These are phyloP conservation scores for Oryzias celebensis DNA, from an alignment of 2,113 vertebrate species.

Conservation along the genomic window DNA sequence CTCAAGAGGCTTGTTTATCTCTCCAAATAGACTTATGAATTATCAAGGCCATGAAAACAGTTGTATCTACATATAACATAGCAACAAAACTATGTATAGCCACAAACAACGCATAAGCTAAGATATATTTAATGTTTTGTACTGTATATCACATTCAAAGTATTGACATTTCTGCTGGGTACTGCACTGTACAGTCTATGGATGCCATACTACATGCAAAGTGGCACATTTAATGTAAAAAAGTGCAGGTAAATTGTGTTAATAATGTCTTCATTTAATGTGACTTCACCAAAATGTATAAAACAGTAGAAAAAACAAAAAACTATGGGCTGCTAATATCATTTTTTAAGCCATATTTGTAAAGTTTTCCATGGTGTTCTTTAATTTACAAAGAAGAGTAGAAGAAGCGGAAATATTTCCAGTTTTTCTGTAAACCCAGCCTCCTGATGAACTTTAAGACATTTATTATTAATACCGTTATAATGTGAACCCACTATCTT, in stretches of 20 bases:
- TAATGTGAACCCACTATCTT: slow-evolving; percentile 44
- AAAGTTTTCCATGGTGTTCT: slow-evolving; percentile 19
- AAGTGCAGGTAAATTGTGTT: slow-evolving; percentile 50
- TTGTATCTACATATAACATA: slow-evolving; percentile 44
- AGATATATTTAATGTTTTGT: slow-evolving; percentile 61
- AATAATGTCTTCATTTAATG: slow-evolving; percentile 41
- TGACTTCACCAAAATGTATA: slow-evolving; percentile 44
- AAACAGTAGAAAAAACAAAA: neutral
- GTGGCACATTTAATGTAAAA: slow-evolving; percentile 58
- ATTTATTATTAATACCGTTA: slow-evolving; percentile 51
- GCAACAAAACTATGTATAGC: slow-evolving; percentile 52
- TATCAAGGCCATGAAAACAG: neutral
- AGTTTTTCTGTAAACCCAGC: slow-evolving; percentile 38
- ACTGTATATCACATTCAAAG: slow-evolving; percentile 67
- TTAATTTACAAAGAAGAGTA: slow-evolving; percentile 11
- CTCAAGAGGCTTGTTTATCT: slow-evolving; percentile 21
- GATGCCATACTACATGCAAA: slow-evolving; percentile 57
- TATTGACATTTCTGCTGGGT: slow-evolving; percentile 44
- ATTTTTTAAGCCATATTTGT: slow-evolving; percentile 38
- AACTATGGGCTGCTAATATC: neutral
- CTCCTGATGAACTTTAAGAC: slow-evolving; percentile 51
- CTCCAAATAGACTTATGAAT: slow-evolving; percentile 12
- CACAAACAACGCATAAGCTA: slow-evolving; percentile 50
- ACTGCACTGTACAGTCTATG: slow-evolving; percentile 66
- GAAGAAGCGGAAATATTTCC: slow-evolving; percentile 22